phyloP scores from a whole-genome alignment of 1,140 invertebrate species.

The Centruroides sculpturatus region DNA sequence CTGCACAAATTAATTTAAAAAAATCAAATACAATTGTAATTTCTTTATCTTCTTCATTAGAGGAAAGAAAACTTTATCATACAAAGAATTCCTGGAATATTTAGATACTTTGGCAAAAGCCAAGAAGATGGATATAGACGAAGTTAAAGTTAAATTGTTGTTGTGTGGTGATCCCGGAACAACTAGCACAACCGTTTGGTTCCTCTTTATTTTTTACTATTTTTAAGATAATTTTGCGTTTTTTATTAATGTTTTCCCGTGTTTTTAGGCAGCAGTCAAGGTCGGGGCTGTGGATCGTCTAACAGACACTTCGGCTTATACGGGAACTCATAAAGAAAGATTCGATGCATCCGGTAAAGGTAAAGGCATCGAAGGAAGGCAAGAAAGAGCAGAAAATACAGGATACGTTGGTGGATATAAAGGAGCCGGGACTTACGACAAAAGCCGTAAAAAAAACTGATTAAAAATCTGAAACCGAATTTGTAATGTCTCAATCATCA shows the following conservation, averaged over 20 bases:
- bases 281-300: constrained; percentile 57
- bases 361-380: constrained; percentile 68
- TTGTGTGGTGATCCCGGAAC: constrained; percentile 53
- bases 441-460: background rate
- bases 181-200: constrained; percentile 17
- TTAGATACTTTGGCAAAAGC: constrained; percentile 62
- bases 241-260: background rate
- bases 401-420: constrained; percentile 82
- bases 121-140: constrained; percentile 55
- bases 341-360: constrained; percentile 75
- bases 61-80: constrained; percentile 17
- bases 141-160: constrained; percentile 60
- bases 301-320: constrained; percentile 79
- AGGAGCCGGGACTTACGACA: constrained; percentile 51
- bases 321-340: constrained; percentile 74
- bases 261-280: constrained; percentile 3
- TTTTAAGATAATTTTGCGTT: no score
- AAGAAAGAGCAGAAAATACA: constrained; percentile 55
- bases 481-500: no score
- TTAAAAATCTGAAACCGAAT: no score
- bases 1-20: no score
- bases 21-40: no score
- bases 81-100: constrained; percentile 64
- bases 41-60: constrained; percentile 1
- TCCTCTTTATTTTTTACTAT: background rate